A percentile compares a stretch with the other conserved stretches of the same genome.
These are phyloP conservation scores for Drosophila micromelanica DNA, from an alignment of 1,140 invertebrate genomes.

Conservation along the genomic window DNA sequence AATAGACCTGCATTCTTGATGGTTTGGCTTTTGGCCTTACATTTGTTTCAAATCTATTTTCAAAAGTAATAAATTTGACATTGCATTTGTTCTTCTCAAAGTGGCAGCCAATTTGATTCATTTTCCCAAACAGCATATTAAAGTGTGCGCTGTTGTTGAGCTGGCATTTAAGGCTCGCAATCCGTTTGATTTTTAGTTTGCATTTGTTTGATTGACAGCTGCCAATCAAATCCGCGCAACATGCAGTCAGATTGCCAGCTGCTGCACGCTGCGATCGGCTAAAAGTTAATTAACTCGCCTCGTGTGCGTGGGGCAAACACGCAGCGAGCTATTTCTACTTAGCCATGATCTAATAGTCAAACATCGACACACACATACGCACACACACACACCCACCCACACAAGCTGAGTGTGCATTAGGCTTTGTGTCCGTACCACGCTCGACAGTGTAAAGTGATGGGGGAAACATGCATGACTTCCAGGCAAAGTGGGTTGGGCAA, in stretches of 20 bases:
- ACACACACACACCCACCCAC: slow-evolving; percentile 2
- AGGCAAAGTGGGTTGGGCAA: background rate
- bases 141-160: slow-evolving; percentile 23
- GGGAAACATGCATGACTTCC: background rate
- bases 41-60: too few relatives aligned
- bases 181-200: slow-evolving; percentile 21
- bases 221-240: slow-evolving; percentile 26
- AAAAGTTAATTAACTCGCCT: slow-evolving; percentile 44
- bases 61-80: too few relatives aligned
- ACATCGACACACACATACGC: background rate
- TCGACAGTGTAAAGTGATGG: background rate
- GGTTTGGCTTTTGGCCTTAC: too few relatives aligned
- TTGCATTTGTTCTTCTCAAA: too few relatives aligned
- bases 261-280: slow-evolving; percentile 18
- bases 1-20: background rate
- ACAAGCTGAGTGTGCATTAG: background rate
- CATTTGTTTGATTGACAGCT: slow-evolving; percentile 29
- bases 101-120: too few relatives aligned
- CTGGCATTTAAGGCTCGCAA: slow-evolving; percentile 18
- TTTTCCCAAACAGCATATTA: background rate
- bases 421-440: background rate
- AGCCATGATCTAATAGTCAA: slow-evolving; percentile 36
- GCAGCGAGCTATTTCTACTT: slow-evolving; percentile 16
- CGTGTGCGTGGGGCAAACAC: slow-evolving; percentile 32
- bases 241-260: background rate